phyloP scores from a whole-genome alignment of 2,113 vertebrate genomes.

The Chamaea fasciata region DNA sequence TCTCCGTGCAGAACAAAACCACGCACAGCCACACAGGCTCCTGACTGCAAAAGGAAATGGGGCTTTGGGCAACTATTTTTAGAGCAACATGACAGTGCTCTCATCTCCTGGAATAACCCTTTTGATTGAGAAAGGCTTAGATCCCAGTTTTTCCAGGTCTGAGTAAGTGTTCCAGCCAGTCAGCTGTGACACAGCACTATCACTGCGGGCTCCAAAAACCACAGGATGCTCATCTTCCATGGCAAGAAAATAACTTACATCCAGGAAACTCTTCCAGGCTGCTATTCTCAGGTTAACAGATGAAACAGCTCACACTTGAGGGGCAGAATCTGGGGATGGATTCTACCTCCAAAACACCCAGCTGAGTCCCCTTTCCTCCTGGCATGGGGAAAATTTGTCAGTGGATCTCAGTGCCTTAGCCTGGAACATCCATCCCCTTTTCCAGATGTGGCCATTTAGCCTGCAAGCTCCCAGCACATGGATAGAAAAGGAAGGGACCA shows the following conservation, averaged over 20 bases:
- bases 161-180: not conserved
- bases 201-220: not conserved
- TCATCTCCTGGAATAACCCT: not conserved
- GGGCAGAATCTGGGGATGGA: not conserved
- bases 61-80: not conserved
- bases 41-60: not conserved
- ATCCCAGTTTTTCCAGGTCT: not conserved
- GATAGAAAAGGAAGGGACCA: not conserved
- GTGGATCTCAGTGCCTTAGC: not conserved
- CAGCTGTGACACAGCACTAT: not conserved
- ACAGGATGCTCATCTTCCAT: not conserved
- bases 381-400: not conserved
- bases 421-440: not conserved
- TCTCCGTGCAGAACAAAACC: not conserved
- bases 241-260: not conserved
- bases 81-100: not conserved
- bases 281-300: not conserved
- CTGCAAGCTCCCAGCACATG: not conserved
- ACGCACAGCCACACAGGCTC: rapidly evolving
- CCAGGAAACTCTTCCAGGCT: not conserved
- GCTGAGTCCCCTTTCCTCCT: not conserved
- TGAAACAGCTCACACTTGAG: not conserved
- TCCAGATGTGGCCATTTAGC: not conserved
- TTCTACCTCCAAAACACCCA: not conserved
- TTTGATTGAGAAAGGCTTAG: not conserved